phyloP scores from a whole-genome alignment of 1,140 invertebrate genomes.

The Cotesia vestalis region DNA sequence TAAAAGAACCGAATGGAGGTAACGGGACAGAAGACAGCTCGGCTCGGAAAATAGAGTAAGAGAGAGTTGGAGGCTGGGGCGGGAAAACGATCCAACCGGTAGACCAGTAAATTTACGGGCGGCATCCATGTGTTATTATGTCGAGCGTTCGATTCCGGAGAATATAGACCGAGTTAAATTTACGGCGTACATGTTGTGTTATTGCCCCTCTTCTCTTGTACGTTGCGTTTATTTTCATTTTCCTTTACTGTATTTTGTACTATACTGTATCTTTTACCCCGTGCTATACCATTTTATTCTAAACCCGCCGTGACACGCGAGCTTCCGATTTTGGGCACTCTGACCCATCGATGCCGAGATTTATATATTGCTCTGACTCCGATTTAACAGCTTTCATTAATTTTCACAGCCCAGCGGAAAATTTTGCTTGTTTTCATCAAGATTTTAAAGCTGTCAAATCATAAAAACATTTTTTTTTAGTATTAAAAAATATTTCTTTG shows the following conservation, averaged over 20 bases:
- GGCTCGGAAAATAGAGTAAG: slow-evolving; percentile 22
- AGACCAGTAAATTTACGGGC: slow-evolving; percentile 51
- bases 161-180: slow-evolving; percentile 53
- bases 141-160: slow-evolving; percentile 50
- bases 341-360: no score
- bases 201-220: slow-evolving; percentile 45
- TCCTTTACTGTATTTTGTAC: slow-evolving; percentile 39
- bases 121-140: slow-evolving; percentile 56
- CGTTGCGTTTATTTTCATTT: slow-evolving; percentile 36
- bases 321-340: no score
- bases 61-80: slow-evolving; percentile 46
- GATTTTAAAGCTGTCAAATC: no score
- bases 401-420: no score
- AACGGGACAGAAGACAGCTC: neutral
- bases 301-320: no score
- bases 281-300: neutral
- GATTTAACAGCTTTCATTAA: no score
- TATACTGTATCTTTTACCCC: slow-evolving; percentile 29
- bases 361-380: no score
- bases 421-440: no score
- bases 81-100: slow-evolving; percentile 33
- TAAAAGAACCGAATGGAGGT: neutral
- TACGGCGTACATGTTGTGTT: slow-evolving; percentile 43
- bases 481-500: no score
- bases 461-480: no score